phyloP scores from a whole-genome alignment of 2,888 invertebrate species.

The Cataglyphis rosenhaueri region DNA sequence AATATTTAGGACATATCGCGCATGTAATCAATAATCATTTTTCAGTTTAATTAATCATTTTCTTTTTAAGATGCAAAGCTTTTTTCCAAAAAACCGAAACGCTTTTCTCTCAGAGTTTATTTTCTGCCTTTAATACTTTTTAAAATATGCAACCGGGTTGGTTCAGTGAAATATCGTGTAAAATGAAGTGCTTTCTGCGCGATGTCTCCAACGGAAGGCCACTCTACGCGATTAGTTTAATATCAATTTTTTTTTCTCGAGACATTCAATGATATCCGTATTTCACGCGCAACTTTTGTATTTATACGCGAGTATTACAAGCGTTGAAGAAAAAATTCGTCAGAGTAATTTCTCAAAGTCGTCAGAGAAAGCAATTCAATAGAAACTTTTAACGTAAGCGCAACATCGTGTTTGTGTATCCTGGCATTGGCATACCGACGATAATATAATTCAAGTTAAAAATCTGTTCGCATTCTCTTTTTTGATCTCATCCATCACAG shows the following conservation, averaged over 20 bases:
- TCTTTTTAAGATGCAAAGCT: slow-evolving; percentile 6
- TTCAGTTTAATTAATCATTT: background rate
- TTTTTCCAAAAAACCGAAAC: background rate
- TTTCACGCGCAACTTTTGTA: slow-evolving; percentile 17
- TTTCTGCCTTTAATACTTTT: slow-evolving; percentile 21
- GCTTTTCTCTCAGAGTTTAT: slow-evolving; percentile 4
- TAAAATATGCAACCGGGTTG: slow-evolving; percentile 36
- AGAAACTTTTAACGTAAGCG: slow-evolving; percentile 6
- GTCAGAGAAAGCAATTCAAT: background rate
- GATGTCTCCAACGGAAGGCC: slow-evolving; percentile 29
- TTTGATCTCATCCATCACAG: slow-evolving; percentile 8
- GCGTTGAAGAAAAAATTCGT: background rate
- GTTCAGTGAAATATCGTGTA: slow-evolving; percentile 60
- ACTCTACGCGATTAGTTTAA: slow-evolving; percentile 61
- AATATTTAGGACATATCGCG: background rate
- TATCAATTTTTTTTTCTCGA: slow-evolving; percentile 50
- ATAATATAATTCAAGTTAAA: slow-evolving; percentile 3
- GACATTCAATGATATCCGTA: slow-evolving; percentile 9
- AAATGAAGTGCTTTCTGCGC: slow-evolving; percentile 47
- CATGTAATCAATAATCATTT: background rate
- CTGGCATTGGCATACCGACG: background rate
- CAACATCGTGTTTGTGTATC: background rate
- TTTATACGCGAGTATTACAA: background rate
- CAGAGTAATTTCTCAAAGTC: background rate
- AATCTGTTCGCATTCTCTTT: background rate